Evolutionary conservation across 2,113 vertebrate species (phyloP), one percentile per base, ranked within the genome.

Genomic region (Heteronetta atricapilla): DNA sequence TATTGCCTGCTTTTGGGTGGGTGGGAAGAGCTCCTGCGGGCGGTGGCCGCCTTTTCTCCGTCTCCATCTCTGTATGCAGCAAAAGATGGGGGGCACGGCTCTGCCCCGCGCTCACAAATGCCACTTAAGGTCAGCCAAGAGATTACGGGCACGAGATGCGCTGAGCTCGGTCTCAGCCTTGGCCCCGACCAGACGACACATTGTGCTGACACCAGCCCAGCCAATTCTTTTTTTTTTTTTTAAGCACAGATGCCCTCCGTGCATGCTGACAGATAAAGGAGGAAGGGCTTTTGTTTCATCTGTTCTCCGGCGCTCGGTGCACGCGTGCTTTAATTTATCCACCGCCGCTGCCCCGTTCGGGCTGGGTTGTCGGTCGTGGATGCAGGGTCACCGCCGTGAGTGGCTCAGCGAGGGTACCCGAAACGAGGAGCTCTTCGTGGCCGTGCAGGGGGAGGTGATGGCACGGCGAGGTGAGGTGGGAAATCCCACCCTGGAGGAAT

Each of bases 131-230:
- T 96, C 95, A 94, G 89, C 92, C 86, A 82, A 48, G 82, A 89
- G 94, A 95, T 96, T 94, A 97, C 1, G 0, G 74, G 69, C 0
- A 31, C 0, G 33, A 91, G 94, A 89, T 66, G 0, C 0, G 9
- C 86, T 92, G 94, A 94, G 93, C 93, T 95, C 48, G 74, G 74
- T 87, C 94, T 96, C 86, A 94, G 77, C 70, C 86, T 53, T 56
- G 91, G 85, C 75, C 85, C 86, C 4, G 11, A 87, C 42, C 79
- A 86, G 89, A 86, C 2, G 1, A 66, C 91, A 86, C 33, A 4
- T 82, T 91, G 77, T 78, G 93, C 87, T 95, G 93, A 89, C 91
- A 70, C 60, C 73, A 89, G 74, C 25, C 91, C 91, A 92, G 94
- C 9, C 86, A n/a, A 19, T 42, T 78, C 53, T 78, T 86, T 42